Base-by-base conservation (phyloP, 2,888 invertebrate genomes). In the Drosophila greeni region DNA sequence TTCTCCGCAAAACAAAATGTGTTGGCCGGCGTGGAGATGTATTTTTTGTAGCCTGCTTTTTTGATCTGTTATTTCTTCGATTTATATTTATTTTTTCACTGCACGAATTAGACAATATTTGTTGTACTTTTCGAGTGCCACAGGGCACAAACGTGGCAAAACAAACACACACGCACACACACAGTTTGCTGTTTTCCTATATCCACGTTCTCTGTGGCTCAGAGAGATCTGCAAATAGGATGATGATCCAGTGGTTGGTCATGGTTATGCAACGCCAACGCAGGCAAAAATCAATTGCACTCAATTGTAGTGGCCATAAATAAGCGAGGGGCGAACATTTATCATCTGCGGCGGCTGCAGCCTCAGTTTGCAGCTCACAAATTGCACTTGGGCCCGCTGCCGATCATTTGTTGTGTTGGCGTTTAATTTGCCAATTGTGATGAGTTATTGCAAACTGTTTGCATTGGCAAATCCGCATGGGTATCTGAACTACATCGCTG, bases 401-500 rank as follows among this genome's bases (percentile, higher is more conserved):
- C 65, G 78, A 74, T 72, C 68, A 84, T 82, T 84, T 79, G 72
- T 74, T 82, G 80, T 81, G 81, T 82, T 82, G 81, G 81, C 81
- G 85, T 82, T 82, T 84, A 82, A 82, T 82, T 82, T 84, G 81
- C 81, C 81, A 84, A 82, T 82, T 82, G 82, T 82, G 77, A 82
- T 84, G 81, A 82, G 75, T 84, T 82, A 84, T 43, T 59, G 53
- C 52, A 45, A 56, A 62, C 62, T 77, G 82, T 83, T 83, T 81
- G 66, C 62, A 56, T 58, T 68, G 74, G 64, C 73, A 74, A 78
- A 48, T 48, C 33, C 33, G 6, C 33, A 47, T 76, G 71, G 75
- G 76, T 71, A 75, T 55, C 55, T 33, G 43, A 34, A 31, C 55
- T 49, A n/a, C 52, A 31, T 49, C 42, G 31, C 16, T 51, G 51